These are phyloP conservation scores for Penaeus indicus DNA, from an alignment of 1,140 invertebrate species.

Conservation along the genomic window DNA sequence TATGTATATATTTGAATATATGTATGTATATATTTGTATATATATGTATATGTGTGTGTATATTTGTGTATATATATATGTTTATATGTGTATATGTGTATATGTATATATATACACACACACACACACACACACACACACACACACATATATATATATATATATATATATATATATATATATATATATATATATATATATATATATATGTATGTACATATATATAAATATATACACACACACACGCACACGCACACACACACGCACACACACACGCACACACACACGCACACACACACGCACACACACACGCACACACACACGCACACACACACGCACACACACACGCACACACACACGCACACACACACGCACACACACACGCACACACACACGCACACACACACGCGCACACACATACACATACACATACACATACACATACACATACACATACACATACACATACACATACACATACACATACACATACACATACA, in stretches of 20 bases:
- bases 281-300: neutral
- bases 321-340: neutral
- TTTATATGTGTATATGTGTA: neutral
- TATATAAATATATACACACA: neutral
- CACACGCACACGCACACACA: neutral
- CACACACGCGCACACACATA: neutral
- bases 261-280: neutral
- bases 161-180: constrained; percentile 4
- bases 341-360: neutral
- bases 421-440: neutral
- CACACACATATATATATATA: neutral
- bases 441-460: neutral
- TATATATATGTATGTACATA: neutral
- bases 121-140: neutral
- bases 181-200: neutral
- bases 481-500: neutral
- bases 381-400: neutral
- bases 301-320: neutral
- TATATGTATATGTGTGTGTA: neutral
- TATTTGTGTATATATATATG: neutral
- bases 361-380: neutral
- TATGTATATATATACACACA: neutral
- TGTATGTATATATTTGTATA: neutral
- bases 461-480: neutral
- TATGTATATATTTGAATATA: neutral